Evolutionary conservation across 2,113 vertebrate species (phyloP).

Genomic region (Tupaia chinensis): DNA sequence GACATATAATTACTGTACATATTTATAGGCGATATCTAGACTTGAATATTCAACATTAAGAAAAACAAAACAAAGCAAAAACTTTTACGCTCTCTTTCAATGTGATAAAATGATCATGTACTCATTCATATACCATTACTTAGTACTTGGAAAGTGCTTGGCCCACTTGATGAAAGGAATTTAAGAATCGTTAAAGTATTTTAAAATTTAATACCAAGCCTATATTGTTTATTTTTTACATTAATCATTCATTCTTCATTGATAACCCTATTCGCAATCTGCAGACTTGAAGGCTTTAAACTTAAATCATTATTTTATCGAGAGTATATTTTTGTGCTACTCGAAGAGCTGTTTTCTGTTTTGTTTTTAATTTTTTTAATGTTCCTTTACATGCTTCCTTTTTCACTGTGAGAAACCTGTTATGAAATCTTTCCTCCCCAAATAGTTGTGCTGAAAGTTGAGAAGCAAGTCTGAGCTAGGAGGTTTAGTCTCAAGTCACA

Average conservation of each 20-base stretch:
- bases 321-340: background rate
- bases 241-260: constrained; percentile 17
- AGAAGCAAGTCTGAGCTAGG: background rate
- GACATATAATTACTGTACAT: too few species aligned
- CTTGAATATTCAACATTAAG: background rate
- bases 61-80: background rate
- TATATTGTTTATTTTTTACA: constrained; percentile 46
- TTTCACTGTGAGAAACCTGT: background rate
- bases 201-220: constrained; percentile 33
- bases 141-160: background rate
- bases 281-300: background rate
- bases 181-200: constrained; percentile 38
- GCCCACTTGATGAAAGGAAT: background rate
- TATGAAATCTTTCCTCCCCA: background rate
- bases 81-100: background rate
- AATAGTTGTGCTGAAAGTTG: background rate
- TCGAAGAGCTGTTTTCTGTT: background rate
- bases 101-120: background rate
- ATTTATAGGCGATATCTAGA: background rate
- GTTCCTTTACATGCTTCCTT: background rate
- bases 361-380: background rate
- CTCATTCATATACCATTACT: background rate
- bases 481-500: background rate
- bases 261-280: background rate
- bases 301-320: background rate